Evolutionary conservation across 1,140 invertebrate species (phyloP).

Genomic region (Pachyrhynchus sulphureomaculatus): DNA sequence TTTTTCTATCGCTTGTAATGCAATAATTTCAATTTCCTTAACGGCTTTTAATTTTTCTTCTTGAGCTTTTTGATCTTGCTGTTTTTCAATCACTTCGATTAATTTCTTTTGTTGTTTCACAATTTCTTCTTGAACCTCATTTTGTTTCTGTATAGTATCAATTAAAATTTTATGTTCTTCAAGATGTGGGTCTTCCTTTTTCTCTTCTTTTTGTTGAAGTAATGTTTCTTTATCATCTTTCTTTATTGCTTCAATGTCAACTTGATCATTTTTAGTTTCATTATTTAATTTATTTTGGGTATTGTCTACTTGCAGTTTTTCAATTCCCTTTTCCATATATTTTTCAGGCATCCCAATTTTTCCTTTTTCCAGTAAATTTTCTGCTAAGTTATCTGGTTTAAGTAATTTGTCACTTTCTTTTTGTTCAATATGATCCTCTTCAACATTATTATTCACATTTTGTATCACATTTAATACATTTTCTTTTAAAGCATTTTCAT

Average conservation of each 20-base stretch:
- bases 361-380: not conserved
- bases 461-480: not conserved
- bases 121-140: conserved; percentile 56
- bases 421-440: not conserved
- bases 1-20: conserved; percentile 44
- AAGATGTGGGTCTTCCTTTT: conserved; percentile 45
- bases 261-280: conserved; percentile 37
- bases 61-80: conserved; percentile 37
- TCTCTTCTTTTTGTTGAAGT: conserved; percentile 49
- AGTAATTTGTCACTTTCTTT: too few relatives aligned
- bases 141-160: conserved; percentile 58
- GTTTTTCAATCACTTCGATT: conserved; percentile 39
- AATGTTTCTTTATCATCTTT: conserved; percentile 57
- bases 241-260: conserved; percentile 54
- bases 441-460: not conserved
- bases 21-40: conserved; percentile 44
- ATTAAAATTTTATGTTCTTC: conserved; percentile 53
- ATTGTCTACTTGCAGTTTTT: not conserved
- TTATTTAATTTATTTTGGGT: conserved; percentile 1
- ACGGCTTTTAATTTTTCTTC: conserved; percentile 42
- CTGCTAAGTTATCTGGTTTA: not conserved
- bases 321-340: not conserved
- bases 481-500: not conserved
- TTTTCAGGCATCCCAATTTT: not conserved
- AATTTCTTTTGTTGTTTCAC: conserved; percentile 55